Evolutionary conservation across 2,888 invertebrate genomes (phyloP).

Genomic region (Spilosoma lubricipeda): DNA sequence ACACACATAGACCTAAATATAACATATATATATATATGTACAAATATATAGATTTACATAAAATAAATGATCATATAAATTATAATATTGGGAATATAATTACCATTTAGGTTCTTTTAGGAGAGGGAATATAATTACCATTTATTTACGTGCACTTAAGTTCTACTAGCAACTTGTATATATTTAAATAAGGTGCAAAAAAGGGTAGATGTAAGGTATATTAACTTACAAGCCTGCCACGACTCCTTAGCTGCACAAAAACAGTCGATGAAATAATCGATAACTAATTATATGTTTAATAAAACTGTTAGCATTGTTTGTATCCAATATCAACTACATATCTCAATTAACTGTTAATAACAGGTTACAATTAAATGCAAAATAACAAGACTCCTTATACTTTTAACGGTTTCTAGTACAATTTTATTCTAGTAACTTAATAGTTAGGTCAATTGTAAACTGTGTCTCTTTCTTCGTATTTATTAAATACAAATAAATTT

Average conservation of each 20-base stretch:
- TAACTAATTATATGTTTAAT: neutral
- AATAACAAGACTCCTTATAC: neutral
- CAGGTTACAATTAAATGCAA: neutral
- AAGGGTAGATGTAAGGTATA: constrained; percentile 19
- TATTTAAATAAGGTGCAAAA: constrained; percentile 35
- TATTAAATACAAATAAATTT: too few relatives aligned
- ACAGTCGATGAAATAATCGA: constrained; percentile 36
- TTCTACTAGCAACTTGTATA: neutral
- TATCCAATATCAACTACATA: neutral
- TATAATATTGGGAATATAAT: neutral
- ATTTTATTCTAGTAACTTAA: too few relatives aligned
- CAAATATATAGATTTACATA: too few relatives aligned
- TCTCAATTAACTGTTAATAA: neutral
- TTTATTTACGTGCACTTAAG: constrained; percentile 3
- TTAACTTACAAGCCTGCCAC: constrained; percentile 89
- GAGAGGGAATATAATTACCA: neutral
- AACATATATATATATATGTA: too few relatives aligned
- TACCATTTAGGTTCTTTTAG: too few relatives aligned
- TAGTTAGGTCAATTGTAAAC: too few relatives aligned
- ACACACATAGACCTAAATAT: too few relatives aligned
- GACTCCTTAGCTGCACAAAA: constrained; percentile 88
- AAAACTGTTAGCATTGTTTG: neutral
- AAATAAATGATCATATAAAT: neutral
- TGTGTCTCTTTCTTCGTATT: too few relatives aligned
- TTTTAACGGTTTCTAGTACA: neutral